phyloP scores from a whole-genome alignment of 2,113 vertebrate genomes.

The Alligator sinensis region DNA sequence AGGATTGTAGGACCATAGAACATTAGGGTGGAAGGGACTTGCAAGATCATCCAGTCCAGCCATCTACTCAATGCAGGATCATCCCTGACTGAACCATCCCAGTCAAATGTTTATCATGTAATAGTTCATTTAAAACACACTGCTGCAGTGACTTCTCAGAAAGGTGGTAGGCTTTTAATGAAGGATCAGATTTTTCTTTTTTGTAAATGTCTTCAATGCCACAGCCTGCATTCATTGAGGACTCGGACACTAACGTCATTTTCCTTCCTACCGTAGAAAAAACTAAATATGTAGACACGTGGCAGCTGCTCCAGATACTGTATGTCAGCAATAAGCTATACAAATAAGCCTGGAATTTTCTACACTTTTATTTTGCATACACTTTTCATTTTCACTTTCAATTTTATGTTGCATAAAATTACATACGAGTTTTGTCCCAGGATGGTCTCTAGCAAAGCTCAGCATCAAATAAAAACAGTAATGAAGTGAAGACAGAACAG shows the following conservation, averaged over 20 bases:
- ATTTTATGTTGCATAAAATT: background rate
- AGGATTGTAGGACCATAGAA: too few species aligned
- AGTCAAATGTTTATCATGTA: background rate
- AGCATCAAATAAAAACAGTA: background rate
- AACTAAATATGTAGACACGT: background rate
- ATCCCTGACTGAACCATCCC: too few species aligned
- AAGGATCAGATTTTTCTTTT: background rate
- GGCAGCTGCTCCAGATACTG: background rate
- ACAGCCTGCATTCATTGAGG: background rate
- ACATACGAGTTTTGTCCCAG: background rate
- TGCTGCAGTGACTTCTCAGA: background rate
- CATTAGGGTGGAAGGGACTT: too few species aligned
- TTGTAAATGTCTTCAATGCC: background rate
- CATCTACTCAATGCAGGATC: too few species aligned
- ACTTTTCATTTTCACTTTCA: too few species aligned
- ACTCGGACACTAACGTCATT: background rate
- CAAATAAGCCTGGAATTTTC: slow-evolving; percentile 28
- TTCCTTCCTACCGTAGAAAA: background rate
- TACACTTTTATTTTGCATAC: background rate
- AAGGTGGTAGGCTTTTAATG: background rate
- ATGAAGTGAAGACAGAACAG: background rate
- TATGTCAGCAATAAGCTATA: background rate
- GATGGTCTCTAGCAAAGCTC: background rate
- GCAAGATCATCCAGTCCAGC: too few species aligned
- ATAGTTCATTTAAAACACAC: slow-evolving; percentile 24